These are phyloP conservation scores for Rhea americana DNA, from an alignment of 2,113 vertebrate species.

Conservation along the genomic window DNA sequence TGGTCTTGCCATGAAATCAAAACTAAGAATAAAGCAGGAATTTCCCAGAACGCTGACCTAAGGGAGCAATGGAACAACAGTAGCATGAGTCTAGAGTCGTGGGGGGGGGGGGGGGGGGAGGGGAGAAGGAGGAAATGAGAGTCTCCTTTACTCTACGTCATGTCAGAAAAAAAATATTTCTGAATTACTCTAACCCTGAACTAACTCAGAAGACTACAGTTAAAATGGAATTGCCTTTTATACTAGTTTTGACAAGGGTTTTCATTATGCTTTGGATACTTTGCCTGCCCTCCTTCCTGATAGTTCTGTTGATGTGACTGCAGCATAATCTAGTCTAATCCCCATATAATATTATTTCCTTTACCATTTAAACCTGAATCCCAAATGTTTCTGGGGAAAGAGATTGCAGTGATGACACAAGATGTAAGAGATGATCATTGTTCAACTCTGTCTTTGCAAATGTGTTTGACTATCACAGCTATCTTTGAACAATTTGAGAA, in stretches of 20 bases:
- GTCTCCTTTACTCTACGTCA: too few relatives aligned
- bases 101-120: too few relatives aligned
- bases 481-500: neutral
- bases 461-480: neutral
- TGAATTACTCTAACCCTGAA: neutral
- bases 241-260: neutral
- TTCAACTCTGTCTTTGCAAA: neutral
- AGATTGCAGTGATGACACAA: neutral
- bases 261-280: neutral
- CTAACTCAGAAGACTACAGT: neutral
- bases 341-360: neutral
- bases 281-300: neutral
- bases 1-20: neutral
- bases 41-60: neutral
- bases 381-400: neutral
- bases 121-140: too few relatives aligned
- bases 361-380: neutral
- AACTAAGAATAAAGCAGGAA: neutral
- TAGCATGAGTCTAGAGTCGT: too few relatives aligned
- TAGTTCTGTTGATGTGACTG: slow-evolving; percentile 1
- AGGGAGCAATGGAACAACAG: neutral
- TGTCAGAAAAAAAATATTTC: neutral
- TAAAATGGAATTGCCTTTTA: neutral
- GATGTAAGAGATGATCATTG: neutral
- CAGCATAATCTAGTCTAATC: neutral